Evolutionary conservation across 2,113 vertebrate species (phyloP), one percentile per base, ranked within the genome.

Genomic region (Ramphastos sulfuratus): DNA sequence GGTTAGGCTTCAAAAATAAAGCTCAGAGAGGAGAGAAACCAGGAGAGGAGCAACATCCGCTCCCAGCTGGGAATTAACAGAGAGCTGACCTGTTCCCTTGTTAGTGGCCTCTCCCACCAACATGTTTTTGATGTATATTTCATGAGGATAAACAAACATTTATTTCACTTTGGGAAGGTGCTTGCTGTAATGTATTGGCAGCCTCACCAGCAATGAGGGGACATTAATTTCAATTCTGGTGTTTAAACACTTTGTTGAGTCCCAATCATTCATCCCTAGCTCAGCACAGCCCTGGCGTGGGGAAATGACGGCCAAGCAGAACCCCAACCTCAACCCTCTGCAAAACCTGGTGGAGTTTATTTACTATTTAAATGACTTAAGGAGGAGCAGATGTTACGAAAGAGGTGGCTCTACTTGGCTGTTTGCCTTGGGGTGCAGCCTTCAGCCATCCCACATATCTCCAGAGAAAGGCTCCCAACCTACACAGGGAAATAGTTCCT

Each of bases 101-200:
- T 98, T 98, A 97, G 86, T 17, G 31, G 89, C 91, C 83, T 96
- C 95, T 93, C 86, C 95, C 87, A 88, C 94, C 96, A 97, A 89
- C 97, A 96, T 93, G 90, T 96, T 98, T 98, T 97, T 98, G 97
- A 98, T 98, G 97, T 97, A 98, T 98, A 97, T 99, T 98, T 98
- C 98, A 97, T 98, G 98, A 98, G 97, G 96, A 98, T 98, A 99
- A 98, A 99, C 98, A 99, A 98, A 98, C 98, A 98, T 99, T 98
- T 98, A 98, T 99, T 98, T 98, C 97, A 98, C 98, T 98, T 98
- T 98, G 96, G 97, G 97, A 97, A 98, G 97, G 97, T 98, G 98
- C 98, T 98, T 96, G 97, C 97, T 96, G 98, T 98, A 98, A 98
- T 98, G 95, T 98, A 97, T 97, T 97, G 97, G 98, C 98, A 98